Evolutionary conservation across 2,113 vertebrate genomes (phyloP).

Genomic region (Rynchops niger): DNA sequence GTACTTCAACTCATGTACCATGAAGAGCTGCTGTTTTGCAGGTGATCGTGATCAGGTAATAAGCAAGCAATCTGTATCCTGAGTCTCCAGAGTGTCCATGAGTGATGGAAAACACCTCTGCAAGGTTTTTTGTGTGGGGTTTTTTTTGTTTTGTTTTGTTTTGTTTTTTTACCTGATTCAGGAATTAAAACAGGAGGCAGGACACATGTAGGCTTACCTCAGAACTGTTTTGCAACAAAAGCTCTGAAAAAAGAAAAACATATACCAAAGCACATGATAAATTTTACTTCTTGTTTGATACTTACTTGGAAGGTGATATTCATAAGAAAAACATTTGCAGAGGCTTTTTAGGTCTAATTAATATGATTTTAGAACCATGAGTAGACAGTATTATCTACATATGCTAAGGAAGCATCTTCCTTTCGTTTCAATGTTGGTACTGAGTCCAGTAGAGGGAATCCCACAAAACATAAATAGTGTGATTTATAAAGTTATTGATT

Average conservation of each 20-base stretch:
- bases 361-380: background rate
- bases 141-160: too few species aligned
- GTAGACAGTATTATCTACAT: background rate
- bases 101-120: background rate
- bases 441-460: background rate
- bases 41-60: constrained; percentile 95
- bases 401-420: background rate
- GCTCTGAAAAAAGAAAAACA: background rate
- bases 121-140: too few species aligned
- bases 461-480: background rate
- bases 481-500: background rate
- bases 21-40: constrained; percentile 99
- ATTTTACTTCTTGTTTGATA: background rate
- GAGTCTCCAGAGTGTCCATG: background rate
- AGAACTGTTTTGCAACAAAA: background rate
- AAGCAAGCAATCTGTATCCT: background rate
- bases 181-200: background rate
- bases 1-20: constrained; percentile 98
- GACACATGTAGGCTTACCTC: background rate
- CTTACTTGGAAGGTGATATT: background rate
- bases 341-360: background rate
- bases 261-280: background rate
- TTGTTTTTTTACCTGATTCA: background rate
- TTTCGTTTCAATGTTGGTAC: background rate
- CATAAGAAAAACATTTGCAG: background rate